These are phyloP conservation scores for Crocallis elinguaria DNA, from an alignment of 2,888 invertebrate species.

Conservation along the genomic window DNA sequence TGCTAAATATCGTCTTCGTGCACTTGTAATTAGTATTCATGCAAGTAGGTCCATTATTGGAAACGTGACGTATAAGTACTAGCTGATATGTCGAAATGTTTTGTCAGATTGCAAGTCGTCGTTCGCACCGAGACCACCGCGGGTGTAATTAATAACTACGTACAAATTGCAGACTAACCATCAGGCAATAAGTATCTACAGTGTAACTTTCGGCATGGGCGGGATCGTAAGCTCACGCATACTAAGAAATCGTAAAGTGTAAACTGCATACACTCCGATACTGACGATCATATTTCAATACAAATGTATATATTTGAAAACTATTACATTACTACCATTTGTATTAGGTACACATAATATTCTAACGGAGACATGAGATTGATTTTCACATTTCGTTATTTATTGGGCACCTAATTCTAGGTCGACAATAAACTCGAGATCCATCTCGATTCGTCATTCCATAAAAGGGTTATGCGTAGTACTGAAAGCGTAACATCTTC, in stretches of 20 bases:
- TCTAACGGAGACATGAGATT: too few relatives aligned
- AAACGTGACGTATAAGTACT: conserved; percentile 15
- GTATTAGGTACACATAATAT: too few relatives aligned
- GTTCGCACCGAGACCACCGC: conserved; percentile 53
- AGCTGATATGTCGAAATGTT: conserved; percentile 51
- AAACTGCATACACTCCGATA: too few relatives aligned
- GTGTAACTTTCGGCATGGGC: too few relatives aligned
- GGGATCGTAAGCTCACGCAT: too few relatives aligned
- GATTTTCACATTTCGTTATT: background rate
- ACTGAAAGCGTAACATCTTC: conserved; percentile 45
- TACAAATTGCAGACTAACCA: conserved; percentile 53
- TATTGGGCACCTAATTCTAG: background rate
- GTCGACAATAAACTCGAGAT: background rate
- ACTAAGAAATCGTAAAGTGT: too few relatives aligned
- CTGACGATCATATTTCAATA: too few relatives aligned
- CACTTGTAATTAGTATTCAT: conserved; percentile 22
- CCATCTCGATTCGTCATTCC: conserved; percentile 1
- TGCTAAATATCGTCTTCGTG: conserved; percentile 19
- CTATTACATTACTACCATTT: too few relatives aligned
- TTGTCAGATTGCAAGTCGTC: conserved; percentile 46
- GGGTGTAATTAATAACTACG: conserved; percentile 61
- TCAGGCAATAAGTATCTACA: background rate
- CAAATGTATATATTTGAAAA: too few relatives aligned
- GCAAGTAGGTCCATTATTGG: conserved; percentile 22
- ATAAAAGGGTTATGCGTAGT: conserved; percentile 13